phyloP scores from a whole-genome alignment of 2,797 vertebrate species.

The Ctenosaura bakeri region DNA sequence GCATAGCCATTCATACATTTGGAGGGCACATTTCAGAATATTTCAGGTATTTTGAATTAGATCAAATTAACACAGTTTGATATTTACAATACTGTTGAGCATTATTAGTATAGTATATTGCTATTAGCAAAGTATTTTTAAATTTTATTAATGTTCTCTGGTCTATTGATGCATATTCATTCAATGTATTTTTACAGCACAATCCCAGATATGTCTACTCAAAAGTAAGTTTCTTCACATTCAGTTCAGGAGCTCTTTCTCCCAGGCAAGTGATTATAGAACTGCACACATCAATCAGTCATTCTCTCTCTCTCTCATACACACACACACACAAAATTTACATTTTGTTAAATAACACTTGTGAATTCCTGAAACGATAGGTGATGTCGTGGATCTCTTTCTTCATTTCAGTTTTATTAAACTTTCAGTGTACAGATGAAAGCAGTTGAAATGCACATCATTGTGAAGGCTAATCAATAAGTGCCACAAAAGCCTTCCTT shows the following conservation, averaged over 20 bases:
- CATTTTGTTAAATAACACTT: neutral
- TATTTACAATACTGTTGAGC: neutral
- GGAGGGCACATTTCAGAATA: too few relatives aligned
- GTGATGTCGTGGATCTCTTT: neutral
- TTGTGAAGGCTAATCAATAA: slow-evolving; percentile 3
- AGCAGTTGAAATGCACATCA: neutral
- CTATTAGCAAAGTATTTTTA: neutral
- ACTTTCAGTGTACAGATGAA: neutral
- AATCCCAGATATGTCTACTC: too few relatives aligned
- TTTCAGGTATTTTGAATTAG: neutral
- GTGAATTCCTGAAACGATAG: neutral
- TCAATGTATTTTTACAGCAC: too few relatives aligned
- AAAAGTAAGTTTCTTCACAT: too few relatives aligned
- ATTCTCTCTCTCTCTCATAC: too few relatives aligned
- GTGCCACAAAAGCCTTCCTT: neutral
- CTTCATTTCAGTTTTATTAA: neutral
- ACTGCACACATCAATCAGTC: neutral
- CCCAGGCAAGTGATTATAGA: neutral
- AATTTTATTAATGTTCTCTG: neutral
- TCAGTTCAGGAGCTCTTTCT: too few relatives aligned
- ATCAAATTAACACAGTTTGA: neutral
- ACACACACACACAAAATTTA: neutral
- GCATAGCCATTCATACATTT: too few relatives aligned
- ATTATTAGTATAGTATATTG: too few relatives aligned
- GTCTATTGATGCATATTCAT: neutral